phyloP scores from a whole-genome alignment of 2,797 vertebrate species.

The Cossypha niveicapilla region DNA sequence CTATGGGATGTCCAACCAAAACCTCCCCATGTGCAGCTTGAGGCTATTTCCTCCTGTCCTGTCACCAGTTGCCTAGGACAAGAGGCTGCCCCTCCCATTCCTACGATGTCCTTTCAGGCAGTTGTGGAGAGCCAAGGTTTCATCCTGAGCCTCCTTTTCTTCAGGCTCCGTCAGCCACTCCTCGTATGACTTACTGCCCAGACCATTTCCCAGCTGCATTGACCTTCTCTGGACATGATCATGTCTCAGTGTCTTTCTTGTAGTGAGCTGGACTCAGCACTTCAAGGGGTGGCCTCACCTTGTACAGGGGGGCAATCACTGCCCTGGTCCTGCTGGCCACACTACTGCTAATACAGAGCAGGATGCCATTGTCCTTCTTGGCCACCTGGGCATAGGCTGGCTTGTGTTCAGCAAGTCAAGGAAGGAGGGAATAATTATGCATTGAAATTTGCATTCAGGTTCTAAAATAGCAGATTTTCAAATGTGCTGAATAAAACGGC shows the following conservation, averaged over 20 bases:
- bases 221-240: not conserved
- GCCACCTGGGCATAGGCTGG: not conserved
- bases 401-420: not conserved
- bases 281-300: not conserved
- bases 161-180: not conserved
- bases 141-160: not conserved
- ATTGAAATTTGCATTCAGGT: not conserved
- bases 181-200: too few species aligned
- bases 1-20: not conserved
- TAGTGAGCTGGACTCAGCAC: too few species aligned
- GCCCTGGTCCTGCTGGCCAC: not conserved
- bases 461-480: not conserved
- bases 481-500: not conserved
- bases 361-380: not conserved
- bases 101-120: too few species aligned
- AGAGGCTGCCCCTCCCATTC: not conserved
- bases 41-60: not conserved
- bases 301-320: too few species aligned
- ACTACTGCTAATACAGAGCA: not conserved
- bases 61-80: not conserved
- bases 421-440: accelerated
- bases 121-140: not conserved
- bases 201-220: not conserved
- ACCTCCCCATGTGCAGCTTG: not conserved
- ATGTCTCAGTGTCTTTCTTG: not conserved